Evolutionary conservation across 1,140 invertebrate species (phyloP), one percentile per base, ranked within the genome.

Genomic region (Oncopeltus fasciatus): DNA sequence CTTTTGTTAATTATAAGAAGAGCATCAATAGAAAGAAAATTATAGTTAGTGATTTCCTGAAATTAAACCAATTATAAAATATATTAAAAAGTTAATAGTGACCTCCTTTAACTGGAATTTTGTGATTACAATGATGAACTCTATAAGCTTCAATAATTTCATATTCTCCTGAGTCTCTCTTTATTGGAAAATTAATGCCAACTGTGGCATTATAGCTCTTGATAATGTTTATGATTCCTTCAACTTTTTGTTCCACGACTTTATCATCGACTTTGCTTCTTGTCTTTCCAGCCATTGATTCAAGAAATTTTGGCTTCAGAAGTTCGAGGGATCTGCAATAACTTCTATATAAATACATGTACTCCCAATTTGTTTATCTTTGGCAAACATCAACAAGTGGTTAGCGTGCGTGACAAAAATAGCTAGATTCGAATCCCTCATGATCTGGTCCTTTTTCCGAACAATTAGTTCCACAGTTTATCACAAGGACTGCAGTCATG

Each of bases 71-170:
- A 61, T 4, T 16, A 27, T n/a, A 11, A 29, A 16, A 20, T 21
- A 9, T 9, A 9, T 38, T 38, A 38, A 18, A n/a, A 24, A 26
- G 18, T 16, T 20, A 26, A n/a, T 8, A 56, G 27, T 31, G 49
- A 63, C 88, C 89, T 77, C 90, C 90, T 78, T 92, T 92, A 61
- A 83, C 82, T 1, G 89, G 89, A 44, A 84, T 77, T 56, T 85
- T 78, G 70, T 93, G 89, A 16, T 85, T 82, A 66, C 86, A 86
- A 73, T 95, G 90, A 70, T 92, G 89, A 0, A 87, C 85, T 53
- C 90, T 74, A 76, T 87, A 94, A 0, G 83, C 90, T 31, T 83
- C 81, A 26, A 94, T 83, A 58, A 93, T 85, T 67, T 90, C 86
- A 68, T 84, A 88, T 24, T 77, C 76, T 0, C 90, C 90, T 71